Conservation (phyloP, 2,888 invertebrate genomes). For the Bugulina stolonifera region DNA sequence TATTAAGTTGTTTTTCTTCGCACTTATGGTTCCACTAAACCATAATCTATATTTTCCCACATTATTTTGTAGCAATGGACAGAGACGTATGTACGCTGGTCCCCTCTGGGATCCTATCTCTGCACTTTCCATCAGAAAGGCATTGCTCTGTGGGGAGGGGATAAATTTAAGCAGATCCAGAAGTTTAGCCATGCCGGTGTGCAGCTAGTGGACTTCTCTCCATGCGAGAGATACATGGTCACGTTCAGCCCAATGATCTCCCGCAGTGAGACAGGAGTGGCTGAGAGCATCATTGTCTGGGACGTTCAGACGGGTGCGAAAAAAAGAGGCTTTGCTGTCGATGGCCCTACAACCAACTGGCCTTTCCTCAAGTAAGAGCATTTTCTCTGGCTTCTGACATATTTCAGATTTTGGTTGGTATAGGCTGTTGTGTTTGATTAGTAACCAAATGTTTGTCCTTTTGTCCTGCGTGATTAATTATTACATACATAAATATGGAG, state of each 20-base stretch:
- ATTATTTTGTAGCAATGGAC: constrained; percentile 72
- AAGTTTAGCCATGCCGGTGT: constrained; percentile 80
- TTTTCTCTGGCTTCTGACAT: neutral
- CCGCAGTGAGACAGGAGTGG: constrained; percentile 59
- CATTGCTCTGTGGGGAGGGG: constrained; percentile 95
- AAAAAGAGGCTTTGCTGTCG: constrained; percentile 74
- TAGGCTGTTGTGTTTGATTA: neutral
- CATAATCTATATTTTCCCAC: neutral
- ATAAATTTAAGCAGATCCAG: constrained; percentile 82
- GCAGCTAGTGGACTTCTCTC: constrained; percentile 93
- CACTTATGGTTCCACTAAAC: neutral
- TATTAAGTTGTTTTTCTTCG: too few relatives aligned
- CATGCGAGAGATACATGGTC: constrained; percentile 85
- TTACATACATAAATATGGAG: too few relatives aligned
- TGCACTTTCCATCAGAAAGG: constrained; percentile 93
- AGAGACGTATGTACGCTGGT: constrained; percentile 93
- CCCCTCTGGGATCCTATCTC: constrained; percentile 90
- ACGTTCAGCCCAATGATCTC: constrained; percentile 77
- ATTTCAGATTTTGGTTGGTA: neutral
- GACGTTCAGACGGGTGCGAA: constrained; percentile 90
- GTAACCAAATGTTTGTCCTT: too few relatives aligned
- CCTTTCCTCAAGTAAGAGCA: constrained; percentile 73
- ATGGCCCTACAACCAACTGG: constrained; percentile 65
- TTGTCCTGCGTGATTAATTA: too few relatives aligned
- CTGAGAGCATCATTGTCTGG: constrained; percentile 83